phyloP scores from a whole-genome alignment of 2,797 vertebrate genomes.

The Acomys russatus region DNA sequence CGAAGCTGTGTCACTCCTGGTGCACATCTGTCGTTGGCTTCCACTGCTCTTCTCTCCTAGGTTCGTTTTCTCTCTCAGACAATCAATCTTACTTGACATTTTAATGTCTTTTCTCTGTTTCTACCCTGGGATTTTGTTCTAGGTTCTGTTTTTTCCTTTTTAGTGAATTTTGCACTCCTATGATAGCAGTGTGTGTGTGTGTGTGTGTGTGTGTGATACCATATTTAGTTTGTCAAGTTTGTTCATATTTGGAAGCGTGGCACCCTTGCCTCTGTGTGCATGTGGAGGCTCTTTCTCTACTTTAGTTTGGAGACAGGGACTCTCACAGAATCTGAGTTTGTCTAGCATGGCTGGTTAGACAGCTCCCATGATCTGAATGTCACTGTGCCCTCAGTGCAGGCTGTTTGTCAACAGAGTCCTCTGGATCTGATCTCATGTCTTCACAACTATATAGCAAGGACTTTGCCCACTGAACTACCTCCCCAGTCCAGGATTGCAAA shows the following conservation, averaged over 20 bases:
- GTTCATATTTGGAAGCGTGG: background rate
- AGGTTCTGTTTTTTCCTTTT: background rate
- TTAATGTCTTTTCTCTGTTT: background rate
- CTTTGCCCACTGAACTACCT: background rate
- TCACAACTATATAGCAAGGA: background rate
- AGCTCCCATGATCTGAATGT: no score
- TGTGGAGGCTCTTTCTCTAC: background rate
- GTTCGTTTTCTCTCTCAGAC: background rate
- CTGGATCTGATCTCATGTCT: background rate
- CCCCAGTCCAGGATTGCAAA: background rate
- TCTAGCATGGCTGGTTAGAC: background rate
- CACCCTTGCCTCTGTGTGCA: background rate
- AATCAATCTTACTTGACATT: background rate
- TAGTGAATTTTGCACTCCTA: background rate
- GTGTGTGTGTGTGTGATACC: background rate
- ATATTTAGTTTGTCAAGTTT: background rate
- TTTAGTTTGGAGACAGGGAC: background rate
- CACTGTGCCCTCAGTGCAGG: background rate
- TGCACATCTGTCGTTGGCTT: background rate
- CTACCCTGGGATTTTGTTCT: background rate
- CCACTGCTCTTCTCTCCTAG: background rate
- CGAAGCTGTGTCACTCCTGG: background rate
- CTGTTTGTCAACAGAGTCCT: background rate
- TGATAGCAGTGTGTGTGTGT: background rate
- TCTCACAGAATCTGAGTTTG: background rate